Base-by-base conservation (phyloP, 2,113 vertebrate species). In the Corythornis cristatus region DNA sequence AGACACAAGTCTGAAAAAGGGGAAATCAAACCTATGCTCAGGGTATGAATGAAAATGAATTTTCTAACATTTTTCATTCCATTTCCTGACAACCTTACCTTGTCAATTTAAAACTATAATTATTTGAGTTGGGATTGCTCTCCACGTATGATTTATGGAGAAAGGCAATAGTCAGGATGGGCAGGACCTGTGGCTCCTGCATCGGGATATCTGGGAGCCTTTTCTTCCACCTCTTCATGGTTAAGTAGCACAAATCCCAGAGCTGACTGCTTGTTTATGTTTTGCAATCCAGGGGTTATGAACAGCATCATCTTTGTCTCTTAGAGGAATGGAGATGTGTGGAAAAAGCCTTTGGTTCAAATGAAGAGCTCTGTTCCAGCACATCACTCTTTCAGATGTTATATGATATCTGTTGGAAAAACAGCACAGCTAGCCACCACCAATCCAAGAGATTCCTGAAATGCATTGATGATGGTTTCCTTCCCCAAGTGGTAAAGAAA, bases 231-330 rank as follows among this genome's bases (percentile, higher is more conserved):
- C 20, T 72, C 58, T 50, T 16, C 21, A 25, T 1, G 5, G 35
- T 22, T 22, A 72, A 8, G 26, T 50, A 93, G 26, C 65, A 71
- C 1, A 4, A 64, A 86, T 6, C n/a, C 26, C 45, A 66, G 18
- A 76, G 28, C 10, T 26, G 15, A 51, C 25, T 2, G 1, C 29
- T 77, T 46, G 5, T 29, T 61, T 58, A 11, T 67, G 7, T 50
- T 93, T 61, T 9, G 1, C 6, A 23, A 21, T 18, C 28, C 68
- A 62, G 37, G 5, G 4, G 5, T 5, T 80, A 33, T 0, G 0
- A 67, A 73, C 74, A 19, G 23, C 60, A 40, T 33, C 15, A 83
- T 15, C 37, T 71, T 7, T 28, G 26, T 74, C 46, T 35, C 16
- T 26, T 58, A 37, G 8, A 70, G 53, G 26, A 83, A 26, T 11